Conservation (phyloP, 2,888 invertebrate genomes). For the Megaustenia siamemsis region DNA sequence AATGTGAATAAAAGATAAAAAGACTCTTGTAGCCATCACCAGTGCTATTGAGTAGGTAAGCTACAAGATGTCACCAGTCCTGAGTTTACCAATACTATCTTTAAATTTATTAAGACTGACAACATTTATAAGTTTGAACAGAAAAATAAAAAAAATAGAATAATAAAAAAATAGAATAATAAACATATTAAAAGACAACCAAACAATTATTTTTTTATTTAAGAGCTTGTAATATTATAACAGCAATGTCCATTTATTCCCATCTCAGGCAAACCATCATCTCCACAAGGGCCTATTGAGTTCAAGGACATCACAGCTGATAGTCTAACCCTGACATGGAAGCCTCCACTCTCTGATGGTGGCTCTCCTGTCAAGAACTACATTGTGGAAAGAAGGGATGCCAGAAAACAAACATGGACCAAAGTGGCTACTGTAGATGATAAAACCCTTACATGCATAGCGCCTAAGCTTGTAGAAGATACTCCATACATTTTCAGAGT, state of each 20-base stretch:
- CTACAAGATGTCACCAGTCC: too few relatives aligned
- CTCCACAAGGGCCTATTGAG: constrained; percentile 71
- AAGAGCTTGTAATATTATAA: too few relatives aligned
- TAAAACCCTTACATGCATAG: constrained; percentile 55
- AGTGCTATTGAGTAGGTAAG: too few relatives aligned
- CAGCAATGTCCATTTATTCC: background rate
- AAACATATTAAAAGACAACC: too few relatives aligned
- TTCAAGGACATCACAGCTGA: constrained; percentile 75
- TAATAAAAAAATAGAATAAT: too few relatives aligned
- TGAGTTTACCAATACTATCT: too few relatives aligned
- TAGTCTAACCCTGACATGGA: constrained; percentile 75
- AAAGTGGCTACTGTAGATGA: constrained; percentile 66
- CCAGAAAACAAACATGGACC: constrained; percentile 88
- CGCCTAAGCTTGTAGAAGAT: constrained; percentile 85
- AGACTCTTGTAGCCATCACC: too few relatives aligned
- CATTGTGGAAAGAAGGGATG: constrained; percentile 82
- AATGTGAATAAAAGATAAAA: too few relatives aligned
- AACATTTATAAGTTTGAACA: too few relatives aligned
- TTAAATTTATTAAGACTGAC: too few relatives aligned
- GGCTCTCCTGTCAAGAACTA: constrained; percentile 77
- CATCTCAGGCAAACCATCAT: constrained; percentile 71
- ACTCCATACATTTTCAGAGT: constrained; percentile 92
- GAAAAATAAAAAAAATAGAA: too few relatives aligned
- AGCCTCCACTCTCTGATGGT: constrained; percentile 77
- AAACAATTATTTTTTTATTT: too few relatives aligned